Base-by-base conservation (phyloP, 2,113 vertebrate species). In the Glaucidium brasilianum region DNA sequence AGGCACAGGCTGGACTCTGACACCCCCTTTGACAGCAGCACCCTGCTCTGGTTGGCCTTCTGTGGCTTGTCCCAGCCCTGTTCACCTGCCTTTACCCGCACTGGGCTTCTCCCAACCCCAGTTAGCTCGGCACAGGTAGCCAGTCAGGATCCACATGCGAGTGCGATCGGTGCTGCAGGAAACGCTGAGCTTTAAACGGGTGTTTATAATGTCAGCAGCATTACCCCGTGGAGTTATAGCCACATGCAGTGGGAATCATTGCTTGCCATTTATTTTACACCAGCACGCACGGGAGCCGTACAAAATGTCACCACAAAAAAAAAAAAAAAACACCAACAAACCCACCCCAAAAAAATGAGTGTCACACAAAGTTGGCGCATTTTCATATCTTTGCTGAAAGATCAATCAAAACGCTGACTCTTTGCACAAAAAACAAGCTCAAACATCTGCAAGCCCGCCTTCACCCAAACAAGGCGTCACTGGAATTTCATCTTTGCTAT, bases 331-430 rank as follows among this genome's bases (percentile, higher is more conserved):
- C 39, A 39, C 8, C n/a, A n/a, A n/a, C n/a, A n/a, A n/a, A n/a
- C n/a, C n/a, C n/a, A n/a, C n/a, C n/a, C 39, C 39, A 39, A 39
- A 39, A 39, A 39, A 39, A 17, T 3, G 12, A n/a, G 12, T 52
- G 50, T 58, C 63, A 21, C 50, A 15, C n/a, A 0, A 45, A 85
- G 50, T 37, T 18, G 79, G 59, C 7, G 37, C 58, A 6, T 73
- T 92, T 78, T 50, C 81, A 10, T 75, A 13, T 60, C 82, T 4
- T 1, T 26, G 58, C 78, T 47, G 84, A 39, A 6, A 79, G 71
- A 93, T 87, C 90, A 72, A 62, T 94, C 93, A 78, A 35, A 94
- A 68, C 5, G 49, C 88, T 34, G 92, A 43, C 59, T 82, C 50
- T 19, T n/a, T 2, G 9, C 49, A 53, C 71, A 35, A 60, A 47